Conservation (phyloP, 2,113 vertebrate genomes). For the Oceanites oceanicus region DNA sequence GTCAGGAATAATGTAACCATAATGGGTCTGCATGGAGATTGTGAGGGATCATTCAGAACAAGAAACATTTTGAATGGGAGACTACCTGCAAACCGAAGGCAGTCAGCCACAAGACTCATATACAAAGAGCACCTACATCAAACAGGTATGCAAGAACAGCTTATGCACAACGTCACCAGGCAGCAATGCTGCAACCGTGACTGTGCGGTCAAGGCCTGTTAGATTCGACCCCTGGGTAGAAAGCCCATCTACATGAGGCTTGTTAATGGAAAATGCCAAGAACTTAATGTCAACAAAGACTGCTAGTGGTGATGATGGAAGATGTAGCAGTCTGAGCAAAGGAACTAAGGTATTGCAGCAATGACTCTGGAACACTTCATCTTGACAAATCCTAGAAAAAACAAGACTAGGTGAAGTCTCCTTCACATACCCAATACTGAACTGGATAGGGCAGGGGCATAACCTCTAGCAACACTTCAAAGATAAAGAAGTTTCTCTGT, state of each 20-base stretch:
- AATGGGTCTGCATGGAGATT: not conserved
- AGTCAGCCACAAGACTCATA: not conserved
- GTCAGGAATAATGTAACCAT: not conserved
- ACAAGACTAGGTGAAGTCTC: not conserved
- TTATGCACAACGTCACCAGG: not conserved
- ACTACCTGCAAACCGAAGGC: not conserved
- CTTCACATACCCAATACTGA: not conserved
- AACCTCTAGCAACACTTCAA: not conserved
- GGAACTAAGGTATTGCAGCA: not conserved
- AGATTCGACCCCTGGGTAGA: not conserved
- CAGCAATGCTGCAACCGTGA: not conserved
- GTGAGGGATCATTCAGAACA: not conserved
- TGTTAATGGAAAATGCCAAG: not conserved
- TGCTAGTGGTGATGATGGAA: not conserved
- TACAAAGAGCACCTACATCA: not conserved
- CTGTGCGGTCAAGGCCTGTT: rapidly evolving
- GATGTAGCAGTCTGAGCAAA: not conserved
- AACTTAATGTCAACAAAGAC: not conserved
- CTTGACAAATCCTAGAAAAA: not conserved
- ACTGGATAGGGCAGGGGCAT: not conserved
- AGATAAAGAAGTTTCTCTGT: not conserved
- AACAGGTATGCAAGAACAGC: not conserved
- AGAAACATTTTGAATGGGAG: not conserved
- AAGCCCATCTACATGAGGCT: not conserved
- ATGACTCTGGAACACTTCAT: not conserved